phyloP scores from a whole-genome alignment of 2,113 vertebrate genomes.

The Tragelaphus scriptus region DNA sequence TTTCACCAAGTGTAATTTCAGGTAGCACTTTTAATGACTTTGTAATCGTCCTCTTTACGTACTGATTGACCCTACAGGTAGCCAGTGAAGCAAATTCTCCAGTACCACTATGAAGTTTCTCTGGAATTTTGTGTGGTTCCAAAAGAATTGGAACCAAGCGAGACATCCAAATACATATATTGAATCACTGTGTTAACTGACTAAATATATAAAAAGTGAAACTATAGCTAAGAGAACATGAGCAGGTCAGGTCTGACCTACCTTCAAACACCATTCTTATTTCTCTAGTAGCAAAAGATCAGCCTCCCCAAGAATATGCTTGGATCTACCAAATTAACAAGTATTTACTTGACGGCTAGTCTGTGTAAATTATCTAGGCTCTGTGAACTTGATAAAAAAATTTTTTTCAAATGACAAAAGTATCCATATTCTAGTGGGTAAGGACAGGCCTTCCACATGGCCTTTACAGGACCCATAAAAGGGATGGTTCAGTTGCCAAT shows the following conservation, averaged over 20 bases:
- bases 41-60: not conserved
- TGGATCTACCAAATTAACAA: not conserved
- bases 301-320: not conserved
- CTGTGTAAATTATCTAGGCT: not conserved
- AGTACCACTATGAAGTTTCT: not conserved
- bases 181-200: not conserved
- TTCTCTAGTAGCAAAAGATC: not conserved
- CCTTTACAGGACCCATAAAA: not conserved
- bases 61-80: not conserved
- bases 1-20: not conserved
- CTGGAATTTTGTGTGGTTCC: not conserved
- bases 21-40: not conserved
- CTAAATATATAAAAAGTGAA: not conserved
- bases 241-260: not conserved
- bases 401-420: not conserved
- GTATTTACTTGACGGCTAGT: not conserved
- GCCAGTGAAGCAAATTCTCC: not conserved
- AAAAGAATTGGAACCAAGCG: not conserved
- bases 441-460: not conserved
- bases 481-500: not conserved
- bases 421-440: not conserved
- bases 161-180: not conserved
- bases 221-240: not conserved
- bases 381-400: not conserved
- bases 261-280: not conserved